phyloP scores from a whole-genome alignment of 2,113 vertebrate genomes.

The Sturnira hondurensis region DNA sequence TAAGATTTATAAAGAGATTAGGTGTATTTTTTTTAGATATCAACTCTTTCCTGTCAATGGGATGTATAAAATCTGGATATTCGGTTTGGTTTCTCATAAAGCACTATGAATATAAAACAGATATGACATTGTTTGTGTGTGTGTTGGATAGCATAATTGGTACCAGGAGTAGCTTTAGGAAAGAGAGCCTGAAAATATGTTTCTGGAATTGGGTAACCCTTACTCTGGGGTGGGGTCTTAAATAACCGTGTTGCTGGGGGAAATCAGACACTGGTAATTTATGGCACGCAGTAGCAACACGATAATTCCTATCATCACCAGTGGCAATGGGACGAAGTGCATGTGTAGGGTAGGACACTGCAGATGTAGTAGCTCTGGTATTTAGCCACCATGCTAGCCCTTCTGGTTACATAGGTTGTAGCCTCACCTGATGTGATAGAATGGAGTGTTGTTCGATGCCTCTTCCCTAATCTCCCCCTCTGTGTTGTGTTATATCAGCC shows the following conservation, averaged over 20 bases:
- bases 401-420: not conserved
- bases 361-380: not conserved
- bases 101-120: not conserved
- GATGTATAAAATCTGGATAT: not conserved
- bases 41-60: not conserved
- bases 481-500: not conserved
- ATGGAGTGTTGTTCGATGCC: not conserved
- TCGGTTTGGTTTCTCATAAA: not conserved
- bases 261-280: not conserved
- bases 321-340: not conserved
- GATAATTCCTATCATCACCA: not conserved
- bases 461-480: not conserved
- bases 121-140: not conserved
- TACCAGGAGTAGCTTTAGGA: constrained; percentile 38
- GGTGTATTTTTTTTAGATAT: not conserved
- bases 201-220: not conserved
- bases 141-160: constrained; percentile 18
- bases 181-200: constrained; percentile 23
- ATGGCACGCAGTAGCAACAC: not conserved
- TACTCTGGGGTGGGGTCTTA: not conserved
- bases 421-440: not conserved
- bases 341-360: not conserved
- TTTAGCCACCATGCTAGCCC: not conserved
- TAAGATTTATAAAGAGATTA: not conserved
- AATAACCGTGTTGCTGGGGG: not conserved